Evolutionary conservation across 2,113 vertebrate genomes (phyloP), one percentile per base, ranked within the genome.

Genomic region (Okapia johnstoni): DNA sequence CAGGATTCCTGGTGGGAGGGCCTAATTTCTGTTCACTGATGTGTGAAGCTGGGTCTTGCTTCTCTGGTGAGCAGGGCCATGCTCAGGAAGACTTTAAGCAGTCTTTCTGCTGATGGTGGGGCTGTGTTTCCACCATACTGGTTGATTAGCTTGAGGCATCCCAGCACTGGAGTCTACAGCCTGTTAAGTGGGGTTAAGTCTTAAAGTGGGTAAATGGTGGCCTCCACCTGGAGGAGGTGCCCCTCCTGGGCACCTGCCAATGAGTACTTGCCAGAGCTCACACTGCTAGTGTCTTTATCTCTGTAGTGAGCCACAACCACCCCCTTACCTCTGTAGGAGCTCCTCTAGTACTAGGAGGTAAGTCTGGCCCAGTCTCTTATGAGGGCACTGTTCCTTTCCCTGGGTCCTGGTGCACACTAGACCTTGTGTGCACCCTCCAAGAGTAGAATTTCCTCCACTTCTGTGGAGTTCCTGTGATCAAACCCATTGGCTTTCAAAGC

Each of bases 211-310:
- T 73, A 79, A 50, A 50, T 50, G 46, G 46, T 17, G 4, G 9
- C 76, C 46, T 33, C 0, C 0, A 1, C n/a, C n/a, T 70, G 1
- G 66, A 33, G 46, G 28, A 19, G 28, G 19, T 70, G n/a, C 1
- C 66, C n/a, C n/a, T 70, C n/a, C 10, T 70, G 66, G 46, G 76
- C 43, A 50, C 76, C 33, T 30, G 4, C 28, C 46, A 50, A 33
- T 79, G 28, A 79, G 28, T 79, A 11, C 46, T 33, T 6, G 15
- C 46, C 5, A 10, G 16, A 79, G 8, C 16, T 33, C 26, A 5
- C 25, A 14, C 10, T 33, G 46, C 16, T 8, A 79, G 46, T 79
- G 46, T 79, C 9, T 79, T 19, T 33, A 48, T 19, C 16, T 28
- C 46, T 50, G 46, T 30, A 33, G 16, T 50, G 76, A 79, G 46